Conservation (phyloP, 2,113 vertebrate species). For the Larimichthys polyactis region DNA sequence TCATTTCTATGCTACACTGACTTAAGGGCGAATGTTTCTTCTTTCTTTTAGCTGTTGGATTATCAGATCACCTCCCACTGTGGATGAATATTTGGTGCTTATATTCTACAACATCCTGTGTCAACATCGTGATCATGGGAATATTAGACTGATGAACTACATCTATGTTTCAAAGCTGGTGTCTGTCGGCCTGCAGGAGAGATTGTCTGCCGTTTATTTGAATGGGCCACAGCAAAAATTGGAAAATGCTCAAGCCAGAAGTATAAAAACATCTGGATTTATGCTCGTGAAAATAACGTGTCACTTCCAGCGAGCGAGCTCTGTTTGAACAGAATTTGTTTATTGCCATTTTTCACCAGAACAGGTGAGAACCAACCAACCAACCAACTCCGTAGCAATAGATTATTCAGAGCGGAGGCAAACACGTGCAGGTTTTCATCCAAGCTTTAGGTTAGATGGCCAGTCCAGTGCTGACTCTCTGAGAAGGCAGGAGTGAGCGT, state of each 20-base stretch:
- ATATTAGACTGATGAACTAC: too few relatives aligned
- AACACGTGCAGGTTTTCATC: not conserved
- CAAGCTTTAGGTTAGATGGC: too few relatives aligned
- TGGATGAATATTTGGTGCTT: too few relatives aligned
- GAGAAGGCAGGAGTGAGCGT: too few relatives aligned
- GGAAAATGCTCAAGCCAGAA: not conserved
- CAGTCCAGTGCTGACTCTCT: too few relatives aligned
- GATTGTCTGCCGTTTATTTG: not conserved
- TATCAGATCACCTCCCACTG: not conserved
- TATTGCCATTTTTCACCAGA: not conserved
- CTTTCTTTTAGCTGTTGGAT: too few relatives aligned
- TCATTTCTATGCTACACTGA: too few relatives aligned
- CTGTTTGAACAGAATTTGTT: slow-evolving; percentile 7
- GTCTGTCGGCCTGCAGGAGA: too few relatives aligned
- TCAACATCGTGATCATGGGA: not conserved
- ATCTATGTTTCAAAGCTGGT: not conserved
- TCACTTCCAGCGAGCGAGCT: not conserved
- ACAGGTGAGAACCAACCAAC: slow-evolving; percentile 2
- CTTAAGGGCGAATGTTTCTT: too few relatives aligned
- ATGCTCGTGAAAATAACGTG: slow-evolving; percentile 13
- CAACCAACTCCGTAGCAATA: not conserved
- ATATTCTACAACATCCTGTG: not conserved
- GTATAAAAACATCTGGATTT: not conserved
- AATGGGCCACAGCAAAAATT: not conserved
- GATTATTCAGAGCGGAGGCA: not conserved